Conservation (phyloP, 1,140 invertebrate genomes). For the Drosophila arizonae region DNA sequence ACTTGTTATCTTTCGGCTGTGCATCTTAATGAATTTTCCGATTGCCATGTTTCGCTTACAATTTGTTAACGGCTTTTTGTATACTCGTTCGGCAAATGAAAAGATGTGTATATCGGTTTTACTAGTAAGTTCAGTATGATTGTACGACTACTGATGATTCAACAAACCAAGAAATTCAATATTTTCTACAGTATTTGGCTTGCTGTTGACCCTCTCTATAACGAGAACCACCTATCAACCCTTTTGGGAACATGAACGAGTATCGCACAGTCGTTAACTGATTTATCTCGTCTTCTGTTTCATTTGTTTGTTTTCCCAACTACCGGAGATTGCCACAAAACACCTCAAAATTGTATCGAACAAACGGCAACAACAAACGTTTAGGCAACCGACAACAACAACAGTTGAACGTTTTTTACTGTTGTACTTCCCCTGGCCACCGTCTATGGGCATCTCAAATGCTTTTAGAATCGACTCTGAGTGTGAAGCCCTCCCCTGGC, state of each 20-base stretch:
- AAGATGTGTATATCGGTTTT: too few species aligned
- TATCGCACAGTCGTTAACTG: too few species aligned
- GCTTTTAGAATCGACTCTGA: slow-evolving; percentile 59
- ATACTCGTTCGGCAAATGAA: not conserved
- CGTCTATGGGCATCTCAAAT: not conserved
- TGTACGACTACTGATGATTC: too few species aligned
- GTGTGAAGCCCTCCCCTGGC: slow-evolving; percentile 10
- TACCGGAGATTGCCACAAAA: slow-evolving; percentile 76
- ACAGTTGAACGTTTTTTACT: not conserved
- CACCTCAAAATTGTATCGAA: slow-evolving; percentile 51
- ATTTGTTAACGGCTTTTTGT: slow-evolving; percentile 74
- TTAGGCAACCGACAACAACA: slow-evolving; percentile 14
- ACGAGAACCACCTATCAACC: too few species aligned
- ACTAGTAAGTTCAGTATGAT: too few species aligned
- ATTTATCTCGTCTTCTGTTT: not conserved
- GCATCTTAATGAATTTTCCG: slow-evolving; percentile 62
- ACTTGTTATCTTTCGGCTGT: slow-evolving; percentile 43
- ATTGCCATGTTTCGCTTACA: slow-evolving; percentile 35
- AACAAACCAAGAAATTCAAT: too few species aligned
- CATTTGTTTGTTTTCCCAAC: slow-evolving; percentile 56
- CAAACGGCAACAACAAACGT: slow-evolving; percentile 29
- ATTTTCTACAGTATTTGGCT: too few species aligned
- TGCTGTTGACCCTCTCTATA: too few species aligned
- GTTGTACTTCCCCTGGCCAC: not conserved
- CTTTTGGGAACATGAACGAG: too few species aligned